Percentiles rank a stretch among this genome's conserved stretches.
These are phyloP conservation scores for Odontamblyopus rebecca DNA, from an alignment of 2,797 vertebrate genomes.

Conservation along the genomic window DNA sequence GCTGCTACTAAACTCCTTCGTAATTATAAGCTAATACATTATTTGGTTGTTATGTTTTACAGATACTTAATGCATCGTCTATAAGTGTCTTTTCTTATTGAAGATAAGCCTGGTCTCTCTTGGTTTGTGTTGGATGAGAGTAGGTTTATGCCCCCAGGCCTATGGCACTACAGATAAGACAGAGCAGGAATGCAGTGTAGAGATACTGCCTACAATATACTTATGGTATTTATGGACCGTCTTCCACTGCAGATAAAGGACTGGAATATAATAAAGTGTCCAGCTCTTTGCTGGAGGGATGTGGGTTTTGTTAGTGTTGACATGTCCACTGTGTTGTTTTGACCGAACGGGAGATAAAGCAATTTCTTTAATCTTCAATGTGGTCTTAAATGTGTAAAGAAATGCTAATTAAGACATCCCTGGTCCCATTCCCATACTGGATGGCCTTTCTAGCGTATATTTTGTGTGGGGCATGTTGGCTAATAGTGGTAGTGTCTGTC, in stretches of 20 bases:
- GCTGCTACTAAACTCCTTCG: background rate
- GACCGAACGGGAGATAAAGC: slow-evolving; percentile 16
- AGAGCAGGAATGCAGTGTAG: slow-evolving; percentile 58
- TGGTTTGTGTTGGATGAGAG: slow-evolving; percentile 45
- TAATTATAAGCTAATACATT: background rate
- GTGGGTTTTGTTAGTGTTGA: slow-evolving; percentile 27
- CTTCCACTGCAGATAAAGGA: slow-evolving; percentile 51
- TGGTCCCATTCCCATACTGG: no score
- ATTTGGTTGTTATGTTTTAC: background rate
- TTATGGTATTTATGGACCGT: slow-evolving; percentile 57
- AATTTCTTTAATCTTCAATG: no score
- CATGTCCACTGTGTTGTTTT: slow-evolving; percentile 14
- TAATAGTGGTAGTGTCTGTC: no score
- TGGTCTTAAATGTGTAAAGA: no score
- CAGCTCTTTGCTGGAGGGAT: slow-evolving; percentile 35
- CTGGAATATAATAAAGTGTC: slow-evolving; percentile 27
- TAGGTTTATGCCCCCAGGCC: slow-evolving; percentile 35
- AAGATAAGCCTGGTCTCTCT: slow-evolving; percentile 4
- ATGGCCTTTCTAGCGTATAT: background rate
- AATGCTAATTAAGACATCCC: background rate
- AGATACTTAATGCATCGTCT: background rate
- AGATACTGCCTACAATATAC: slow-evolving; percentile 55
- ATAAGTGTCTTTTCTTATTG: background rate
- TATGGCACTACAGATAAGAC: slow-evolving; percentile 67
- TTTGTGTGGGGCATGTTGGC: no score